phyloP scores from a whole-genome alignment of 2,113 vertebrate species.

The Myotis yumanensis region DNA sequence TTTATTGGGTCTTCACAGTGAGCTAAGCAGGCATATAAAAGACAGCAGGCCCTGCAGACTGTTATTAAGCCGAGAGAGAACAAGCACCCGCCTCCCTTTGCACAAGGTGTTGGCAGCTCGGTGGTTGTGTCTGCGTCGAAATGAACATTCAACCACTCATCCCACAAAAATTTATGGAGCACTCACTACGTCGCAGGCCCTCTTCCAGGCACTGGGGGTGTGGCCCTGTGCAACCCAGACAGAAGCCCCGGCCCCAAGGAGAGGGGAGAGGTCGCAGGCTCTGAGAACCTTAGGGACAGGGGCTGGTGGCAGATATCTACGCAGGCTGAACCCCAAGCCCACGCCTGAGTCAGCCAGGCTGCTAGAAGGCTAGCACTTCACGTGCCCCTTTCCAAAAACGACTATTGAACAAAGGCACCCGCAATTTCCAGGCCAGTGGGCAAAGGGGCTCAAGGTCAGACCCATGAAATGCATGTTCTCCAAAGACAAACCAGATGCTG shows the following conservation, averaged over 20 bases:
- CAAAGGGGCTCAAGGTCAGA: background rate
- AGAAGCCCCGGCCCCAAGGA: background rate
- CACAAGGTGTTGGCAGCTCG: slow-evolving; percentile 71
- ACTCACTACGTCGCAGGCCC: background rate
- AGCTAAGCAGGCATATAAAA: slow-evolving; percentile 78
- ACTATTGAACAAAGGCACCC: background rate
- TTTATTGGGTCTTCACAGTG: slow-evolving; percentile 74
- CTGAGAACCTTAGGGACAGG: too few relatives aligned
- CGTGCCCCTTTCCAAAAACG: background rate
- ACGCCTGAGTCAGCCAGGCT: rapidly evolving
- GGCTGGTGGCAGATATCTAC: background rate
- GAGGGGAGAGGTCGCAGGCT: background rate
- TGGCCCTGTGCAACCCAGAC: background rate
- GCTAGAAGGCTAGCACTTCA: background rate
- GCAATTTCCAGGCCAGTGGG: background rate
- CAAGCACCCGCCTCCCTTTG: slow-evolving; percentile 67
- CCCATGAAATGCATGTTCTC: background rate
- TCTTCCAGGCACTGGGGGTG: background rate
- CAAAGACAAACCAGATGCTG: background rate
- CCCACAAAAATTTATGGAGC: slow-evolving; percentile 37
- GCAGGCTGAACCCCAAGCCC: rapidly evolving
- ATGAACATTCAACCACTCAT: slow-evolving; percentile 51
- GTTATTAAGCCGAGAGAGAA: slow-evolving; percentile 70
- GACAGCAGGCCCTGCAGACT: slow-evolving; percentile 73
- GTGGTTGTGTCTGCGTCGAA: slow-evolving; percentile 73